Base-by-base conservation (phyloP, 2,797 vertebrate genomes). In the Xiphorhynchus erythropygius region DNA sequence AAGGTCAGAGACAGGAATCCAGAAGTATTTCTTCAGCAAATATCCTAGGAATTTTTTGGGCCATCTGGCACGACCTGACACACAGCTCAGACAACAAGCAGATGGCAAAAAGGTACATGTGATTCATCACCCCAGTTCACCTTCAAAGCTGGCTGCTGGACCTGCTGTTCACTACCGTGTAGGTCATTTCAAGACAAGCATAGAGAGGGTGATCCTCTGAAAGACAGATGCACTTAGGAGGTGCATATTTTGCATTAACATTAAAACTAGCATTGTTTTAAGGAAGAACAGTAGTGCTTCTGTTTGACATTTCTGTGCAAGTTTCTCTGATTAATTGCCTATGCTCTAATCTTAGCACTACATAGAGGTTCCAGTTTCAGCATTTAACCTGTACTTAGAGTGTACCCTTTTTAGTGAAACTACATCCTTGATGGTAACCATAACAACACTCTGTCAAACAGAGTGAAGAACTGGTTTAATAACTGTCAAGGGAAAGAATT, bases 1-100 rank as follows among this genome's bases (percentile, higher is more conserved):
- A 78, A 65, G 9, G 18, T 41, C 55, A 25, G 11, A 81, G 30
- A 63, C 9, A 35, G 15, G n/a, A 10, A 9, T 24, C 7, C 63
- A 5, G 28, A 30, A 81, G 32, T n/a, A 39, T 68, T 89, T 84
- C 50, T 86, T 57, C 32, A 86, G 55, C n/a, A 63, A 65, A 64
- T 42, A 55, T 30, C 33, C 57, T 33, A 25, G 39, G 50, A 75
- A 46, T 46, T 46, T 46, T 21, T 22, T 25, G 32, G 60, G n/a
- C 46, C 27, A 83, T 52, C 28, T 81, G 68, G 35, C 28, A 64
- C 15, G 8, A 74, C 32, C 70, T 47, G 69, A 87, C 39, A 81
- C 28, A 18, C 27, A 65, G 82, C 87, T 96, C 95, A 98, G 97
- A 97, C 96, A 92, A 76, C 12, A 88, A 89, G 84, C 97, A 98